Conservation (phyloP, 2,797 vertebrate species). For the Staurois parvus region DNA sequence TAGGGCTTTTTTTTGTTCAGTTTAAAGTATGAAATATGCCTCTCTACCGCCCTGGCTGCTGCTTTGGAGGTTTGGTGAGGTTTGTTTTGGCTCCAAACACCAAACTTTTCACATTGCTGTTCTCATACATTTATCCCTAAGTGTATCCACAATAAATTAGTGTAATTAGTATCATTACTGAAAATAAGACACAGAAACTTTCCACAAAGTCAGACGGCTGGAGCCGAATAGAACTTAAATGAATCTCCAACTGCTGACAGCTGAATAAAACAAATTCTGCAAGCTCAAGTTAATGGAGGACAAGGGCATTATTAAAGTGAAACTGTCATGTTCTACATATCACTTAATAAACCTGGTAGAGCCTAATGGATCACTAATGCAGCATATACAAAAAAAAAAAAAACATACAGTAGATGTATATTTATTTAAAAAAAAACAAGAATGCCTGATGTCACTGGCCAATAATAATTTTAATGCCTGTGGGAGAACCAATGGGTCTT, state of each 20-base stretch:
- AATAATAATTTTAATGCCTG: too few relatives aligned
- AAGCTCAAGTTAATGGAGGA: slow-evolving; percentile 13
- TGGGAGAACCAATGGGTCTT: too few relatives aligned
- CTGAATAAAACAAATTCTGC: slow-evolving; percentile 16
- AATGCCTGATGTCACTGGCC: too few relatives aligned
- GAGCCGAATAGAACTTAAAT: slow-evolving; percentile 39
- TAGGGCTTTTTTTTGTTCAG: neutral
- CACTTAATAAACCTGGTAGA: neutral
- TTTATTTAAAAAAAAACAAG: too few relatives aligned
- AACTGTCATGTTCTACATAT: neutral
- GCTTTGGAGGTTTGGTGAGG: slow-evolving; percentile 13
- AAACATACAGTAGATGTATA: too few relatives aligned
- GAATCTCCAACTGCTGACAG: slow-evolving; percentile 42
- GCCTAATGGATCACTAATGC: neutral
- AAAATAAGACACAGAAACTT: slow-evolving; percentile 44
- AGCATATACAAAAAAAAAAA: neutral
- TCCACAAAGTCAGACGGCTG: slow-evolving; percentile 47
- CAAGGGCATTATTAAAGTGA: slow-evolving; percentile 10
- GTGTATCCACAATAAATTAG: slow-evolving; percentile 49
- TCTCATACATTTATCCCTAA: slow-evolving; percentile 48
- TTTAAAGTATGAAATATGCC: neutral
- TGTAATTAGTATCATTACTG: slow-evolving; percentile 48
- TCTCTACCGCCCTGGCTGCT: slow-evolving; percentile 4
- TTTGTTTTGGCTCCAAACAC: slow-evolving; percentile 38
- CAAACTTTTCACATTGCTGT: slow-evolving; percentile 32